Conservation (phyloP, 2,797 vertebrate genomes). For the Apogon hyalosoma region DNA sequence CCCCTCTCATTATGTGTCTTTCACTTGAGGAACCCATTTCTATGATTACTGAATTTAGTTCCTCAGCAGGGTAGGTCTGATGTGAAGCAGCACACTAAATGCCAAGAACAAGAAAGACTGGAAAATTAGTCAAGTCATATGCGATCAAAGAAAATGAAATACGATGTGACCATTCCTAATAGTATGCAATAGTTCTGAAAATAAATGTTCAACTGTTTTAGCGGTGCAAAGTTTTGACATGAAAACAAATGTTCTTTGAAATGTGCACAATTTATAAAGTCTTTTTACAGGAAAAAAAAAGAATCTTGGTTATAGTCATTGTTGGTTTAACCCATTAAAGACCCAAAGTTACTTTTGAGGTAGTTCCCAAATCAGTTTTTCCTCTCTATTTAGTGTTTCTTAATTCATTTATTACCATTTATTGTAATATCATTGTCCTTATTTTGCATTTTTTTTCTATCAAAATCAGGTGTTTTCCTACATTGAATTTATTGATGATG, state of each 20-base stretch:
- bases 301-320: slow-evolving; percentile 51
- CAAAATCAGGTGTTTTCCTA: no score
- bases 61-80: slow-evolving; percentile 57
- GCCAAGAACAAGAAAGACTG: slow-evolving; percentile 27
- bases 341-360: no score
- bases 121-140: slow-evolving; percentile 48
- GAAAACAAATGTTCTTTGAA: slow-evolving; percentile 52
- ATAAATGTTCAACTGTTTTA: slow-evolving; percentile 39
- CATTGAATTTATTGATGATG: no score
- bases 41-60: slow-evolving; percentile 74
- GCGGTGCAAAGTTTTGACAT: slow-evolving; percentile 35
- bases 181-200: slow-evolving; percentile 17
- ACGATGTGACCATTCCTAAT: slow-evolving; percentile 36
- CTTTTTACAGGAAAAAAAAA: slow-evolving; percentile 28
- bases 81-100: slow-evolving; percentile 53
- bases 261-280: slow-evolving; percentile 23
- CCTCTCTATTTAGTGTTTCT: no score
- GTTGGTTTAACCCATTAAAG: slow-evolving; percentile 35
- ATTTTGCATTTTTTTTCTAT: no score
- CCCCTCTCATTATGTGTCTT: slow-evolving; percentile 70
- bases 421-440: no score
- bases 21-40: slow-evolving; percentile 65
- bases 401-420: no score
- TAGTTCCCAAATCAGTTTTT: no score
- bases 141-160: slow-evolving; percentile 37